These are phyloP conservation scores for Strigamia maritima DNA, from an alignment of 2,888 invertebrate genomes.

Conservation along the genomic window DNA sequence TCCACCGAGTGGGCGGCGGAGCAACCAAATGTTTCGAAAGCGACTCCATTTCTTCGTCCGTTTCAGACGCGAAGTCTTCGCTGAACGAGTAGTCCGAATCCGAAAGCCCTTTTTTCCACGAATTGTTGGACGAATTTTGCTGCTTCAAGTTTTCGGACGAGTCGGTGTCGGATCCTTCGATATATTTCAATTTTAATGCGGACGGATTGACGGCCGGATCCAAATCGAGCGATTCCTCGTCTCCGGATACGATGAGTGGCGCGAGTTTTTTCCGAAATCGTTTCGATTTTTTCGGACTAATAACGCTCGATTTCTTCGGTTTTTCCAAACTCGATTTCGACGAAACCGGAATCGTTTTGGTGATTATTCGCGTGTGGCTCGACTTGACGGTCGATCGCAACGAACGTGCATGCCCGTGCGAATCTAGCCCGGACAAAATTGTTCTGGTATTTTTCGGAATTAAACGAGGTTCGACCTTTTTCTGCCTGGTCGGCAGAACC, in stretches of 20 bases:
- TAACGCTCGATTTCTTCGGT: not conserved
- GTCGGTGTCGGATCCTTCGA: not conserved
- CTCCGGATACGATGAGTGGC: not conserved
- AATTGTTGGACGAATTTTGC: not conserved
- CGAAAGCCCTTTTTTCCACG: not conserved
- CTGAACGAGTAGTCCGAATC: not conserved
- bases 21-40: not conserved
- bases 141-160: not conserved
- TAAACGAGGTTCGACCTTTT: too few species aligned
- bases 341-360: not conserved
- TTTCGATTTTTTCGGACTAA: not conserved
- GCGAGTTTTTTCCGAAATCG: not conserved
- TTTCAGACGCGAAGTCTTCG: not conserved
- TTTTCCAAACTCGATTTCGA: not conserved
- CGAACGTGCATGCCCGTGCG: not conserved
- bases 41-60: not conserved
- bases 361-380: too few species aligned
- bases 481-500: too few species aligned
- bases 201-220: not conserved
- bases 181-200: not conserved
- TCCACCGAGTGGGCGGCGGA: not conserved
- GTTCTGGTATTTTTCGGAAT: not conserved
- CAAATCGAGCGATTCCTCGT: not conserved
- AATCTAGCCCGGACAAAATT: not conserved
- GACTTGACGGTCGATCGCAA: too few species aligned